Conservation (phyloP, 2,113 vertebrate species). For the Pristiophorus japonicus region DNA sequence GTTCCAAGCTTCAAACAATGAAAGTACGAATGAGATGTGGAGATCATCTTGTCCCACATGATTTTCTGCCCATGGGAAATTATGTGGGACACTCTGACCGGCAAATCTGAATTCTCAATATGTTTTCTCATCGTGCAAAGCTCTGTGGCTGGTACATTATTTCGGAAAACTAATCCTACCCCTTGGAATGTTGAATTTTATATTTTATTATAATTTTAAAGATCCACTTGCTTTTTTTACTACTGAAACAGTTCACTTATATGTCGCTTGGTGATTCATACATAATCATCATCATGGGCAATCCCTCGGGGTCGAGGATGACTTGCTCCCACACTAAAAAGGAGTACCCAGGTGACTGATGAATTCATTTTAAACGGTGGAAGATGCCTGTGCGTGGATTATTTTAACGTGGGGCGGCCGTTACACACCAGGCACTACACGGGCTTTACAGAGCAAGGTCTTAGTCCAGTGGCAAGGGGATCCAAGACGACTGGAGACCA, state of each 20-base stretch:
- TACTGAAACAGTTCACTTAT: neutral
- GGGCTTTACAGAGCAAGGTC: too few species aligned
- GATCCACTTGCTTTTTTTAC: neutral
- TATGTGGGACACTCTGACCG: neutral
- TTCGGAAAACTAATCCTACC: neutral
- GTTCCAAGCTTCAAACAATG: neutral
- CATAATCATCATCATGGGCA: too few species aligned
- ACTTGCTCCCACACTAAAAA: too few species aligned
- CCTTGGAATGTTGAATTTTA: neutral
- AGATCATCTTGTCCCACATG: neutral
- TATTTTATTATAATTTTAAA: neutral
- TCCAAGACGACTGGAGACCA: too few species aligned
- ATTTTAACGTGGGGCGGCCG: too few species aligned
- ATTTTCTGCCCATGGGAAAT: neutral
- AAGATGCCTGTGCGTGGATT: too few species aligned
- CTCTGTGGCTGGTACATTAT: neutral
- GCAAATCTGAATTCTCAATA: neutral
- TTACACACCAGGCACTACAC: too few species aligned
- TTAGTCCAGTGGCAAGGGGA: too few species aligned
- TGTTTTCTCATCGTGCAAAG: neutral
- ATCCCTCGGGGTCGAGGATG: too few species aligned
- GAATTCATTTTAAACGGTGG: too few species aligned
- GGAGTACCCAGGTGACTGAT: too few species aligned
- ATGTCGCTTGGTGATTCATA: neutral
- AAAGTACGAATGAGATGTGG: neutral